These are phyloP conservation scores for Eublepharis macularius DNA, from an alignment of 2,113 vertebrate genomes.

Conservation along the genomic window DNA sequence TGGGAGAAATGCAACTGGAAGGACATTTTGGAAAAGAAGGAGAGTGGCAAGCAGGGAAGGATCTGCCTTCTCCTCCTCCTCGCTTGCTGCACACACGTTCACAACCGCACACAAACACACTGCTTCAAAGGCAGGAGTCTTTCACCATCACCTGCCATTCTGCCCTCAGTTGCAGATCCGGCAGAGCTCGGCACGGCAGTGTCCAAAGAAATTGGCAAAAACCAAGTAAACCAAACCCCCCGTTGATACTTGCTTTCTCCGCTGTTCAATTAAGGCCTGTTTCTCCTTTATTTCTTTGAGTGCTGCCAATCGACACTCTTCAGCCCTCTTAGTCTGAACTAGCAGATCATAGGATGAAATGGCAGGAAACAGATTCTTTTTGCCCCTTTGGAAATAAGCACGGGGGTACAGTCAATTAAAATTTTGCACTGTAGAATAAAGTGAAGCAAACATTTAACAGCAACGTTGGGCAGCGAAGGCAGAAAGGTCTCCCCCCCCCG, in stretches of 20 bases:
- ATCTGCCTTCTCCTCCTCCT: not conserved
- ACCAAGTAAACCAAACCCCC: too few relatives aligned
- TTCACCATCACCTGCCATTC: too few relatives aligned
- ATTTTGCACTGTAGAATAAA: not conserved
- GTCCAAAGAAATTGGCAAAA: not conserved
- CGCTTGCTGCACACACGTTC: not conserved
- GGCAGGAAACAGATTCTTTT: conserved; percentile 31
- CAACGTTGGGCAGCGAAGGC: not conserved
- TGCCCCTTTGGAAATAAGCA: conserved; percentile 45
- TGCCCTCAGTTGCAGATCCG: not conserved
- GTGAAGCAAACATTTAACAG: not conserved
- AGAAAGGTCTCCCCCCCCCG: not conserved
- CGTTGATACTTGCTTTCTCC: conserved; percentile 63
- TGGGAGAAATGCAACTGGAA: not conserved
- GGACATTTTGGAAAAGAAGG: not conserved
- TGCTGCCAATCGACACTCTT: conserved; percentile 33
- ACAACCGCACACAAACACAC: not conserved
- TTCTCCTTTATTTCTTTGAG: conserved; percentile 66
- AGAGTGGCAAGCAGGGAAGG: not conserved
- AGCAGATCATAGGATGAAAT: conserved; percentile 9
- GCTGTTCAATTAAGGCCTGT: conserved; percentile 57
- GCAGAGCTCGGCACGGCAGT: not conserved
- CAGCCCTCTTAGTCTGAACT: conserved; percentile 14
- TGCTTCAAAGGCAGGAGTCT: not conserved
- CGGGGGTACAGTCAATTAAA: not conserved